These are phyloP conservation scores for Dione juno DNA, from an alignment of 2,888 invertebrate species.

Conservation along the genomic window DNA sequence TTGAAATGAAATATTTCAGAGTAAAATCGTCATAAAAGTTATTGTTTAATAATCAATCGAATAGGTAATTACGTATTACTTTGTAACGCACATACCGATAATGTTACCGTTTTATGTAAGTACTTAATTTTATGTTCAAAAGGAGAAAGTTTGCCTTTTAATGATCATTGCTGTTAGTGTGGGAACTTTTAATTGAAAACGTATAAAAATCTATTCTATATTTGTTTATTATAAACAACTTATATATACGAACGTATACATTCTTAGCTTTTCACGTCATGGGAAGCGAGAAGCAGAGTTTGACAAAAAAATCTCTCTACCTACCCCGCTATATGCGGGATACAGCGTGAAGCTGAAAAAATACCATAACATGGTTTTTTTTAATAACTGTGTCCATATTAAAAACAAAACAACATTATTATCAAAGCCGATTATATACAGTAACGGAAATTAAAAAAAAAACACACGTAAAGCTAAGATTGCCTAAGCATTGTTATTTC, in stretches of 20 bases:
- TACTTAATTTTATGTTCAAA: conserved; percentile 7
- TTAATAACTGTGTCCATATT: too few relatives aligned
- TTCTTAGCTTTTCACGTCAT: too few relatives aligned
- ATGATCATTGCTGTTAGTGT: not conserved
- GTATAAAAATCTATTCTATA: not conserved
- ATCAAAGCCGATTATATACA: too few relatives aligned
- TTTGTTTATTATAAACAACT: too few relatives aligned
- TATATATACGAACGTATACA: too few relatives aligned
- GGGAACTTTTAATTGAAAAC: conserved; percentile 5
- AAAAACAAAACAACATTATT: too few relatives aligned
- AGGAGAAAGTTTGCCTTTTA: conserved; percentile 12
- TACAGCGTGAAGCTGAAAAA: too few relatives aligned
- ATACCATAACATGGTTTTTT: too few relatives aligned
- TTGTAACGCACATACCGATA: not conserved
- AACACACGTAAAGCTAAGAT: not conserved
- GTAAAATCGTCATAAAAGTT: not conserved
- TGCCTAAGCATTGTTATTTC: not conserved
- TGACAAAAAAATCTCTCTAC: too few relatives aligned
- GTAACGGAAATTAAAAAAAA: not conserved
- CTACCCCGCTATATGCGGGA: too few relatives aligned
- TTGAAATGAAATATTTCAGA: not conserved
- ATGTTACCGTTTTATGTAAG: not conserved
- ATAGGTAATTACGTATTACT: not conserved
- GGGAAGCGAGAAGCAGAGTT: too few relatives aligned
- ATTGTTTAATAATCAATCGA: not conserved